These are phyloP conservation scores for Amniataba percoides DNA, from an alignment of 2,797 vertebrate species.

Conservation along the genomic window DNA sequence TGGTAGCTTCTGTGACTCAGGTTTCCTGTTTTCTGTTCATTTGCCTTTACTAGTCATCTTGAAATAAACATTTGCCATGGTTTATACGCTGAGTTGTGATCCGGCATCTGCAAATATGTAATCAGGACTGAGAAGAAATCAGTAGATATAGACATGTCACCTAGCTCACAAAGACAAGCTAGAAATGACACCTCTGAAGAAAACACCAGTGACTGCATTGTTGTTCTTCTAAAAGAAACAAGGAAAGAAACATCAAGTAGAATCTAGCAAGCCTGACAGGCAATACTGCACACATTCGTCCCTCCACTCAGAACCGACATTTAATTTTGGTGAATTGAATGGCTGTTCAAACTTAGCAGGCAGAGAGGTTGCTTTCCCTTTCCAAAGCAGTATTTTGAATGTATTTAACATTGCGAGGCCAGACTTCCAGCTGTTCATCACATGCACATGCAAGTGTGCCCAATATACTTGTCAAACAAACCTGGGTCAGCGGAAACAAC, in stretches of 20 bases:
- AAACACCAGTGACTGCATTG: constrained; percentile 1
- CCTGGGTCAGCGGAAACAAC: constrained; percentile 44
- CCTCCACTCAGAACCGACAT: background rate
- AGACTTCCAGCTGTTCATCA: constrained; percentile 38
- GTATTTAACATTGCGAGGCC: background rate
- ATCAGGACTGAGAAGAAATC: constrained; percentile 43
- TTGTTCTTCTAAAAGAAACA: constrained; percentile 24
- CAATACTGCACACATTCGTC: background rate
- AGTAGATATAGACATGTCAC: constrained; percentile 72
- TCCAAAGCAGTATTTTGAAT: constrained; percentile 4
- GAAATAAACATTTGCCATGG: constrained; percentile 75
- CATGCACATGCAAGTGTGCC: constrained; percentile 38
- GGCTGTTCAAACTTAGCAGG: background rate
- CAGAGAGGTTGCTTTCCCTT: constrained; percentile 2
- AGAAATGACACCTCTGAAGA: constrained; percentile 30
- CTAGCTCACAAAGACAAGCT: constrained; percentile 62
- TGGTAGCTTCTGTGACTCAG: constrained; percentile 10
- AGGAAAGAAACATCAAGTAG: constrained; percentile 8
- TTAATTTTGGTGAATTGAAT: background rate
- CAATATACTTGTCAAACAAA: constrained; percentile 60
- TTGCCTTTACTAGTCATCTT: constrained; percentile 70
- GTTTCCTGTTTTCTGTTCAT: constrained; percentile 62
- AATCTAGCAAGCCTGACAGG: background rate
- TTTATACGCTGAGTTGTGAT: constrained; percentile 51
- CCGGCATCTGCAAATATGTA: constrained; percentile 49